Conservation (phyloP, 2,888 invertebrate species). For the Calameuta pallipes region DNA sequence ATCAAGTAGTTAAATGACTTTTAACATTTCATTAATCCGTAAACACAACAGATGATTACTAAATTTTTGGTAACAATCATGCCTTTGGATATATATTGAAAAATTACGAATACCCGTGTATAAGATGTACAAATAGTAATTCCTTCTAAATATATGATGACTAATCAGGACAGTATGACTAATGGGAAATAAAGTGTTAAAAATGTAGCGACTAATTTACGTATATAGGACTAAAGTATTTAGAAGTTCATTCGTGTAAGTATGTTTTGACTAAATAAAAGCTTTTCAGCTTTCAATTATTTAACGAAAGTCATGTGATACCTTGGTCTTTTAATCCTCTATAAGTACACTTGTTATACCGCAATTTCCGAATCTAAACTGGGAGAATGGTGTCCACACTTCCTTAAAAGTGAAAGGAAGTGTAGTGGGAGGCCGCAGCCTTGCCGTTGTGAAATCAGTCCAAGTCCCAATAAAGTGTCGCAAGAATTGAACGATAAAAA, state of each 20-base stretch:
- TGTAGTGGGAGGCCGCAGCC: neutral
- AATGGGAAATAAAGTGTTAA: neutral
- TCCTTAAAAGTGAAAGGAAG: constrained; percentile 44
- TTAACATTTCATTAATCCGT: neutral
- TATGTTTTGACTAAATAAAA: neutral
- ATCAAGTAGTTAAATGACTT: neutral
- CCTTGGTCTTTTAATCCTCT: neutral
- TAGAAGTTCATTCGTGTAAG: neutral
- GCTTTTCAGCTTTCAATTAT: neutral
- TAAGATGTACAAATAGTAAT: neutral
- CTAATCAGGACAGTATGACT: neutral
- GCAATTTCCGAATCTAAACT: constrained; percentile 19
- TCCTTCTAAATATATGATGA: neutral
- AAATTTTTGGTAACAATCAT: no score
- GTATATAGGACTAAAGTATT: neutral
- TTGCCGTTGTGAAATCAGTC: neutral
- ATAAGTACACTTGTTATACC: constrained; percentile 22
- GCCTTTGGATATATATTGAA: no score
- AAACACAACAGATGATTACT: no score
- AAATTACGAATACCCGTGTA: neutral
- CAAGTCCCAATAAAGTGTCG: neutral
- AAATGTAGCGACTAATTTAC: neutral
- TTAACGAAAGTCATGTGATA: neutral
- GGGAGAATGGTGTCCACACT: constrained; percentile 26
- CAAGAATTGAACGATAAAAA: neutral